These are phyloP conservation scores for Sinotaia quadrata DNA, from an alignment of 2,888 invertebrate genomes.

Conservation along the genomic window DNA sequence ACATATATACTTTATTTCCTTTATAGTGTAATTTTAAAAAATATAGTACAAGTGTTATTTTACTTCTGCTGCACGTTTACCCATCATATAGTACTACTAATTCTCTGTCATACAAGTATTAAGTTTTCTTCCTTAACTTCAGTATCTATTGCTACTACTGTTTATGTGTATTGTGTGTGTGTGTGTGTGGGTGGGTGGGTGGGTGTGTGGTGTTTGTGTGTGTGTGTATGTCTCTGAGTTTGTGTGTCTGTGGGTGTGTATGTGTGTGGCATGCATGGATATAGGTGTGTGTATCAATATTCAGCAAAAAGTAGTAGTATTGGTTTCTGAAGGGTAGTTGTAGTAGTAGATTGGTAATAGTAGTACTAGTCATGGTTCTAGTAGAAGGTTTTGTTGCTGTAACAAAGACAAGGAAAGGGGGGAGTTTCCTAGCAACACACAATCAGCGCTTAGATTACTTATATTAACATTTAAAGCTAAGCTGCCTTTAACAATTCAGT, in stretches of 20 bases:
- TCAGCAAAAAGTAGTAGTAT: background rate
- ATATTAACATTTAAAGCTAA: too few species aligned
- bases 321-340: too few species aligned
- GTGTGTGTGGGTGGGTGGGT: background rate
- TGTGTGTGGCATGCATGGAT: too few species aligned
- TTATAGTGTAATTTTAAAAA: too few species aligned
- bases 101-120: background rate
- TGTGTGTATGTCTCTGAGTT: background rate
- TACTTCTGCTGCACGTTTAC: too few species aligned
- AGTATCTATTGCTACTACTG: background rate
- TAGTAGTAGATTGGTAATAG: background rate
- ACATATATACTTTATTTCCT: too few species aligned
- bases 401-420: too few species aligned
- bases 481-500: too few species aligned
- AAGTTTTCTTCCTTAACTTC: background rate
- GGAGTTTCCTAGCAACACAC: too few species aligned
- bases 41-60: too few species aligned
- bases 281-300: background rate
- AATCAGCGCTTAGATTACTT: too few species aligned
- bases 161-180: background rate
- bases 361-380: background rate
- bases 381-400: background rate
- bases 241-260: background rate
- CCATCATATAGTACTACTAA: background rate
- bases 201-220: background rate